These are phyloP conservation scores for Pachycephus smyrnensis DNA, from an alignment of 2,888 invertebrate species.

Conservation along the genomic window DNA sequence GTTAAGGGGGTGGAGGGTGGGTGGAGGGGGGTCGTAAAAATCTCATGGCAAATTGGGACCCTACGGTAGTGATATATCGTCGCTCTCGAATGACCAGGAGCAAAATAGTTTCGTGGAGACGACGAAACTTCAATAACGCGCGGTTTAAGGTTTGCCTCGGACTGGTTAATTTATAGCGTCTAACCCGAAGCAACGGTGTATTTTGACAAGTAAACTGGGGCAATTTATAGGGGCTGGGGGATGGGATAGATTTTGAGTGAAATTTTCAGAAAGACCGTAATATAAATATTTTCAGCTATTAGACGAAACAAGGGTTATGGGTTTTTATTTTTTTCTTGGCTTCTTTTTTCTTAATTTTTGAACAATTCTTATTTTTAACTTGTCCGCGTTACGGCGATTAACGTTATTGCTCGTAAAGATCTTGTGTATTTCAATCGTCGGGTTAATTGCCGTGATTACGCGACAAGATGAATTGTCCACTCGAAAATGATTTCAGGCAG, in stretches of 20 bases:
- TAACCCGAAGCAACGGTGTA: conserved; percentile 28
- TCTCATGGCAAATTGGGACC: conserved; percentile 48
- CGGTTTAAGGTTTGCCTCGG: conserved; percentile 18
- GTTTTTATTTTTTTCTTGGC: neutral
- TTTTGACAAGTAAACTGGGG: conserved; percentile 53
- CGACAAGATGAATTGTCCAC: neutral
- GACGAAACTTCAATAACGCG: conserved; percentile 31
- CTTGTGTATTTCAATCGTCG: neutral
- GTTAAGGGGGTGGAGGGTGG: neutral
- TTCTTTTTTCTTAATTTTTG: neutral
- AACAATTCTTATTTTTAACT: neutral
- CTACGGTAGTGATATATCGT: conserved; percentile 38
- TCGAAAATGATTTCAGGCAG: neutral
- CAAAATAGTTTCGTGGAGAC: neutral
- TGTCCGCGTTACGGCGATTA: neutral
- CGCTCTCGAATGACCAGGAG: conserved; percentile 6
- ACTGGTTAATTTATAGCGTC: conserved; percentile 36
- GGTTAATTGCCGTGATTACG: neutral
- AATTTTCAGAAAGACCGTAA: conserved; percentile 16
- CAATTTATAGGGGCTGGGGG: conserved; percentile 44
- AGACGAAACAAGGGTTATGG: conserved; percentile 49
- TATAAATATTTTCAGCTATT: conserved; percentile 52
- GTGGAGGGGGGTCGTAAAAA: conserved; percentile 37
- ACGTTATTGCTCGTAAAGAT: neutral
- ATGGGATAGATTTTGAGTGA: conserved; percentile 16